Conservation (phyloP, 2,888 invertebrate species). For the Melieria crassipennis region DNA sequence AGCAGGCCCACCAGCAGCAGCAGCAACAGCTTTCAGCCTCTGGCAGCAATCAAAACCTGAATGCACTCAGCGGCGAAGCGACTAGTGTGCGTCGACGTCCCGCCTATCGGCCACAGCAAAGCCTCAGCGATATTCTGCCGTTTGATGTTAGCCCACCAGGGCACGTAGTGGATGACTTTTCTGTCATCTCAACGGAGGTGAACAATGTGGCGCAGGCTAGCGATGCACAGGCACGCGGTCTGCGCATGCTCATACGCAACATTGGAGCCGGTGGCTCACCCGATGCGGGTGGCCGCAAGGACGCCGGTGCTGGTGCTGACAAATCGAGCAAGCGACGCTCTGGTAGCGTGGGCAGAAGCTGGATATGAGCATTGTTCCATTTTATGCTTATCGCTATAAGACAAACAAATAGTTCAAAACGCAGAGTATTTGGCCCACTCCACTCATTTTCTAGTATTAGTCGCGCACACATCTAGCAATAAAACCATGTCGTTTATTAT, state of each 20-base stretch:
- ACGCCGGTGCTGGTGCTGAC: slow-evolving; percentile 51
- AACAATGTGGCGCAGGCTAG: slow-evolving; percentile 60
- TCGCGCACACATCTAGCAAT: too few species aligned
- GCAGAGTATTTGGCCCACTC: too few species aligned
- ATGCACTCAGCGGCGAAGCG: slow-evolving; percentile 9
- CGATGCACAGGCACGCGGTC: slow-evolving; percentile 76
- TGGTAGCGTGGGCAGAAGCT: slow-evolving; percentile 63
- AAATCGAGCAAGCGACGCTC: slow-evolving; percentile 60
- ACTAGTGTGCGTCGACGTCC: slow-evolving; percentile 51
- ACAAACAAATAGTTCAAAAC: too few species aligned
- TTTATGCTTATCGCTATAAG: neutral
- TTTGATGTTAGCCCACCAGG: slow-evolving; percentile 76
- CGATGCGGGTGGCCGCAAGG: slow-evolving; percentile 79
- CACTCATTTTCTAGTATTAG: too few species aligned
- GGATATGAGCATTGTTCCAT: slow-evolving; percentile 54
- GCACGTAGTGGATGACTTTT: slow-evolving; percentile 91
- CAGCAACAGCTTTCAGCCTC: slow-evolving; percentile 46
- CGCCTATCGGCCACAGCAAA: slow-evolving; percentile 67
- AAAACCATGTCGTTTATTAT: neutral
- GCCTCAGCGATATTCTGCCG: slow-evolving; percentile 72
- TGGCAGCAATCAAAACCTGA: slow-evolving; percentile 44
- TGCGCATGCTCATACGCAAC: slow-evolving; percentile 82
- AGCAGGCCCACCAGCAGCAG: slow-evolving; percentile 55
- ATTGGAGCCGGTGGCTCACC: slow-evolving; percentile 84
- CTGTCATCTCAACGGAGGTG: slow-evolving; percentile 84